Conservation (phyloP, 2,797 vertebrate species). For the Allobates femoralis region DNA sequence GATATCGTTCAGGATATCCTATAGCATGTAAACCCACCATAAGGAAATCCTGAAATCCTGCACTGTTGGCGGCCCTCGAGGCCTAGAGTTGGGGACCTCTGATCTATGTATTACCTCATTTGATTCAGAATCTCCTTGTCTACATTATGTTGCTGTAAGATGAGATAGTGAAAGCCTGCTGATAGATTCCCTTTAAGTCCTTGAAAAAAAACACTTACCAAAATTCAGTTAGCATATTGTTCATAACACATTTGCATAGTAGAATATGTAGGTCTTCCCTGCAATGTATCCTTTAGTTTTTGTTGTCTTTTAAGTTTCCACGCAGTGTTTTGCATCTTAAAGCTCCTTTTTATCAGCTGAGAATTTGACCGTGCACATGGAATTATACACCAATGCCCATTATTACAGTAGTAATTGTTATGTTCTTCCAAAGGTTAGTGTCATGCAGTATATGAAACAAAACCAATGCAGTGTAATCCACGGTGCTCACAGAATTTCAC, state of each 20-base stretch:
- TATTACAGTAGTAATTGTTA: neutral
- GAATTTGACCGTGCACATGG: neutral
- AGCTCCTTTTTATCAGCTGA: neutral
- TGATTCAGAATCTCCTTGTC: too few relatives aligned
- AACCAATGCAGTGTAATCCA: neutral
- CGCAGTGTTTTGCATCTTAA: neutral
- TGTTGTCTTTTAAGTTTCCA: neutral
- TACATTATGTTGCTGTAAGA: too few relatives aligned
- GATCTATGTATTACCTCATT: too few relatives aligned
- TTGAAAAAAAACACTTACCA: too few relatives aligned
- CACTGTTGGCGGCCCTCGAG: too few relatives aligned
- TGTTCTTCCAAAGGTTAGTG: slow-evolving; percentile 7
- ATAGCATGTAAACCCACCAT: too few relatives aligned
- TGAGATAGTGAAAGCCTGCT: too few relatives aligned
- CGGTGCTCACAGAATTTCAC: neutral
- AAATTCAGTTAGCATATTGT: neutral
- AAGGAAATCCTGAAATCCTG: too few relatives aligned
- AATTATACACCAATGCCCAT: neutral
- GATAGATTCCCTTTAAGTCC: too few relatives aligned
- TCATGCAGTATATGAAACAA: neutral
- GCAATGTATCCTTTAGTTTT: neutral
- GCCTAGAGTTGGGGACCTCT: too few relatives aligned
- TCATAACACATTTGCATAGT: neutral
- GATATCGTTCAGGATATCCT: too few relatives aligned
- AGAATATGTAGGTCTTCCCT: neutral